A percentile compares a stretch with the other conserved stretches of the same genome.
These are phyloP conservation scores for Baryphthengus martii DNA, from an alignment of 2,113 vertebrate genomes.

Conservation along the genomic window DNA sequence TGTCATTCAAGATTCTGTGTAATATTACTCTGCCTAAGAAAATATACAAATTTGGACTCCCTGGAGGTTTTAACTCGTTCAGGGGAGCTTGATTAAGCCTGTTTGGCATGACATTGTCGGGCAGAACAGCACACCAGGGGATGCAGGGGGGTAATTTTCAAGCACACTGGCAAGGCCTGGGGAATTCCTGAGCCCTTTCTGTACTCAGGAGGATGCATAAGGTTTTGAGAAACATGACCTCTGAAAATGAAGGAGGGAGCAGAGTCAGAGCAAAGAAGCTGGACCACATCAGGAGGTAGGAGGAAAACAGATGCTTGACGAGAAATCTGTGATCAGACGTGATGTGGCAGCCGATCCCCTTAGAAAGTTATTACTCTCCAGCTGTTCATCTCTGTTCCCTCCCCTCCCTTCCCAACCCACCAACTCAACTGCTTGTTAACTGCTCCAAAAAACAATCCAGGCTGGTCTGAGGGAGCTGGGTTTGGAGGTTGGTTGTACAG, in stretches of 20 bases:
- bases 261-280: slow-evolving; percentile 23
- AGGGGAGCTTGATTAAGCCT: slow-evolving; percentile 34
- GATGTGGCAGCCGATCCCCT: neutral
- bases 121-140: neutral
- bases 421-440: neutral
- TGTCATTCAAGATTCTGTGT: slow-evolving; percentile 35
- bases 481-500: neutral
- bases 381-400: slow-evolving; percentile 5
- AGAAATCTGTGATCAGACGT: neutral
- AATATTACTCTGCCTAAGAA: slow-evolving; percentile 54
- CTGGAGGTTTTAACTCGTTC: neutral
- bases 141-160: neutral
- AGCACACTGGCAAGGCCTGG: neutral
- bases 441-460: neutral
- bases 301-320: slow-evolving; percentile 53
- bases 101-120: neutral
- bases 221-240: neutral
- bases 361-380: slow-evolving; percentile 38
- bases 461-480: neutral
- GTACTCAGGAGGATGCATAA: neutral
- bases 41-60: slow-evolving; percentile 57
- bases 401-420: neutral
- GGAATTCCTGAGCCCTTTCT: neutral
- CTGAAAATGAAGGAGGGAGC: neutral
- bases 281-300: slow-evolving; percentile 12